phyloP scores from a whole-genome alignment of 2,797 vertebrate genomes.

The Falco biarmicus region DNA sequence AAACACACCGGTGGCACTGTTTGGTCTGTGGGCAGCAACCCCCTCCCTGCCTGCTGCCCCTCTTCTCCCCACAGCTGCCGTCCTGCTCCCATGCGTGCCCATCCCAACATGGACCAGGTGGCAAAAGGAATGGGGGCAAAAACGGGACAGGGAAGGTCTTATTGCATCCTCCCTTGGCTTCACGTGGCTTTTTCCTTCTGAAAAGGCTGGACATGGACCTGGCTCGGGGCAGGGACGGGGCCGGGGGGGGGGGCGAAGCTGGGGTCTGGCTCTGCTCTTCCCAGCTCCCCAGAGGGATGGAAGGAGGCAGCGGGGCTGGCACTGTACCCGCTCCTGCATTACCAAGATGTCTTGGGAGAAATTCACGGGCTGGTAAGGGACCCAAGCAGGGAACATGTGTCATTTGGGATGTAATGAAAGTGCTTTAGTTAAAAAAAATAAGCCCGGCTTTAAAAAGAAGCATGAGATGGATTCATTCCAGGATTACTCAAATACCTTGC shows the following conservation, averaged over 20 bases:
- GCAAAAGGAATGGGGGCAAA: neutral
- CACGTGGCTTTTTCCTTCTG: neutral
- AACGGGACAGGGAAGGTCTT: neutral
- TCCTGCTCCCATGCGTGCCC: neutral
- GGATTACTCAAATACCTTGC: slow-evolving; percentile 64
- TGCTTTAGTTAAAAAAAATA: slow-evolving; percentile 13
- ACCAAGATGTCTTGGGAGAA: neutral
- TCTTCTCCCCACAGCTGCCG: neutral
- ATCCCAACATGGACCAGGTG: neutral
- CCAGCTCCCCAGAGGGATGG: accelerated
- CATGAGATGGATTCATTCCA: slow-evolving; percentile 61
- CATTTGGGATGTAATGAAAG: neutral
- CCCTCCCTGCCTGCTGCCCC: neutral
- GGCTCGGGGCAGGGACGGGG: neutral
- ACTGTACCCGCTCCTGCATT: neutral
- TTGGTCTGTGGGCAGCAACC: neutral
- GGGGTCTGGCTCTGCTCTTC: neutral
- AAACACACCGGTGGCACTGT: accelerated
- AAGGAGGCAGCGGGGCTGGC: neutral
- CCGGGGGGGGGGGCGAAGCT: neutral
- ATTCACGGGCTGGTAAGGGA: neutral
- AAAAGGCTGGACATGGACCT: neutral
- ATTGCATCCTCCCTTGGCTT: neutral
- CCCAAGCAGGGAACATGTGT: neutral
- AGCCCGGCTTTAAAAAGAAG: slow-evolving; percentile 29